A percentile compares a stretch with the other conserved stretches of the same genome.
These are phyloP conservation scores for Anarhynchus alexandrinus DNA, from an alignment of 2,113 vertebrate species.

Conservation along the genomic window DNA sequence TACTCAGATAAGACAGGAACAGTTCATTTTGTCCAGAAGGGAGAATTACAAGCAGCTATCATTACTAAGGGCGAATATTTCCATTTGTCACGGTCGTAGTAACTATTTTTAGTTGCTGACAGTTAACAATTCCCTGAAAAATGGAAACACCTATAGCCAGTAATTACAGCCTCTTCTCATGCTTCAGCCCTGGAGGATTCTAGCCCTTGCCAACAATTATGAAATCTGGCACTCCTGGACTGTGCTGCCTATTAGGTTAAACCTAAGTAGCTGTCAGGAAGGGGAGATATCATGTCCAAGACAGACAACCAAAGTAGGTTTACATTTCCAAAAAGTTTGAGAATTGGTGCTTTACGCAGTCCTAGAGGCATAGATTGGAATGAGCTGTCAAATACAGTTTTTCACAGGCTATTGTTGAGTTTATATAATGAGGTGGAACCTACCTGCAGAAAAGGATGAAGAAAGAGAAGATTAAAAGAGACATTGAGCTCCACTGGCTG, in stretches of 20 bases:
- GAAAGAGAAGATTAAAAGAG: neutral
- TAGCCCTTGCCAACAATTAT: neutral
- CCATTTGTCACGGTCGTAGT: neutral
- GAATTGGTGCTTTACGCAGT: neutral
- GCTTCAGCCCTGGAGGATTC: neutral
- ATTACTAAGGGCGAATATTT: neutral
- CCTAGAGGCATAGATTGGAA: slow-evolving; percentile 19
- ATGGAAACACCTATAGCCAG: neutral
- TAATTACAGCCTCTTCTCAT: slow-evolving; percentile 7
- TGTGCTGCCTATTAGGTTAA: neutral
- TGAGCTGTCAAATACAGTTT: slow-evolving; percentile 26
- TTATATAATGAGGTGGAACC: slow-evolving; percentile 29
- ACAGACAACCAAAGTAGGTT: neutral
- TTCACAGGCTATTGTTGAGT: neutral
- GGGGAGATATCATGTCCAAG: neutral
- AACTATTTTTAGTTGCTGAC: slow-evolving; percentile 8
- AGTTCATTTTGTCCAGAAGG: neutral
- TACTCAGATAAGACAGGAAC: neutral
- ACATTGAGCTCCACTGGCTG: neutral
- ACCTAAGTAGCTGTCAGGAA: neutral
- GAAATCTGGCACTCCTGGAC: neutral
- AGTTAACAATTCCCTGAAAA: neutral
- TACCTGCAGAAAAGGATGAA: slow-evolving; percentile 15
- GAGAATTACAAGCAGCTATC: neutral
- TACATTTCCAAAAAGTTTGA: slow-evolving; percentile 8